Conservation (phyloP, 30 jellyfish, hydroid and myxozoan species). For the Catostylus mosaicus region DNA sequence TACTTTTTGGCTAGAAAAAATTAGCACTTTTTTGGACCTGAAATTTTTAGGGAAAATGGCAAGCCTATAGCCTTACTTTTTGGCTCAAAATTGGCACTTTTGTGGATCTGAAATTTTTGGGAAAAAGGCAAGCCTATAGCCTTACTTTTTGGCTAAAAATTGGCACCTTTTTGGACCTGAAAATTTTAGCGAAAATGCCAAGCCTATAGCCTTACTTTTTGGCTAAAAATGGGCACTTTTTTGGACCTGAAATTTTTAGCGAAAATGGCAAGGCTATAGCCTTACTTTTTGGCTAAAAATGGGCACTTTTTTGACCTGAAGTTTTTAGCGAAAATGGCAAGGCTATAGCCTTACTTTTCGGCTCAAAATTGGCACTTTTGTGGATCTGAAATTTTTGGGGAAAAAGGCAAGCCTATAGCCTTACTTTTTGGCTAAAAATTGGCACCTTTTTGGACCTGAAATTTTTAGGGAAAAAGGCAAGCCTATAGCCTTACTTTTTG, state of each 20-base stretch:
- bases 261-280: background rate
- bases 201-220: background rate
- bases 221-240: background rate
- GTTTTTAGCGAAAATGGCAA: background rate
- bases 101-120: background rate
- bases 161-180: too few relatives aligned
- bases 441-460: background rate
- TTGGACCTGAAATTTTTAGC: background rate
- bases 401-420: conserved; percentile 1
- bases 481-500: too few relatives aligned
- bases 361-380: background rate
- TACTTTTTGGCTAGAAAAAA: background rate
- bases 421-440: background rate
- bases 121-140: background rate
- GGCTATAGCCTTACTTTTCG: background rate
- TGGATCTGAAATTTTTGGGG: background rate
- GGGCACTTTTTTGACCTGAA: background rate
- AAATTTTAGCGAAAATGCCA: background rate
- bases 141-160: background rate
- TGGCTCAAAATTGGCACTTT: background rate
- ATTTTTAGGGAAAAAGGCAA: too few relatives aligned
- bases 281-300: background rate
- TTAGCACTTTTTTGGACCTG: background rate
- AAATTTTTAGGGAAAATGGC: background rate
- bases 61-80: background rate